Percentiles rank a stretch among this genome's conserved stretches.
Conservation (phyloP, 2,888 invertebrate species). For the Troides aeacus region DNA sequence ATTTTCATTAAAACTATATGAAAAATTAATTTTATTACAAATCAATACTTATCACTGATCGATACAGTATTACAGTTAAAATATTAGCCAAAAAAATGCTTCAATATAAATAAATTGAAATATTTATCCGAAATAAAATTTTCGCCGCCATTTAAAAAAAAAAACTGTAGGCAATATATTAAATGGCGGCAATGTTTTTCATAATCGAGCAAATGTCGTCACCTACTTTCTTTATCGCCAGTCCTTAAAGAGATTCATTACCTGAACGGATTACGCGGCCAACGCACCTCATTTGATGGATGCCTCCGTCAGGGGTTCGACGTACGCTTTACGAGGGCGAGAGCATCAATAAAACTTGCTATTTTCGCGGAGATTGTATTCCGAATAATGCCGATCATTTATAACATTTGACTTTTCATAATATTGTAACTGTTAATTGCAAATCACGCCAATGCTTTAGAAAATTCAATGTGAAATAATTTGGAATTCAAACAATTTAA, state of each 20-base stretch:
- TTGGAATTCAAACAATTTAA: no score
- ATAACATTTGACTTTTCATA: conserved; percentile 31
- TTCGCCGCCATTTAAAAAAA: no score
- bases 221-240: conserved; percentile 33
- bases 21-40: no score
- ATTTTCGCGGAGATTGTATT: conserved; percentile 38
- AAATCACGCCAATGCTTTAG: neutral
- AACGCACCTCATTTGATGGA: conserved; percentile 47
- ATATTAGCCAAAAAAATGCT: no score
- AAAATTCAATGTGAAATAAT: neutral
- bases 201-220: conserved; percentile 25
- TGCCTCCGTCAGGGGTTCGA: conserved; percentile 41
- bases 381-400: conserved; percentile 38
- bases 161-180: neutral
- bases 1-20: no score
- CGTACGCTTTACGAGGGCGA: conserved; percentile 40
- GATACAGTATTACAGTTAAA: no score
- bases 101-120: no score
- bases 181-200: conserved; percentile 14
- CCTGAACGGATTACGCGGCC: conserved; percentile 43
- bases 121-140: no score
- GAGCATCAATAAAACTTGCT: conserved; percentile 38
- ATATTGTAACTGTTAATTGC: conserved; percentile 5
- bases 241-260: conserved; percentile 42
- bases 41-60: no score